phyloP scores from a whole-genome alignment of 2,888 invertebrate species.

The Beris chalybata region DNA sequence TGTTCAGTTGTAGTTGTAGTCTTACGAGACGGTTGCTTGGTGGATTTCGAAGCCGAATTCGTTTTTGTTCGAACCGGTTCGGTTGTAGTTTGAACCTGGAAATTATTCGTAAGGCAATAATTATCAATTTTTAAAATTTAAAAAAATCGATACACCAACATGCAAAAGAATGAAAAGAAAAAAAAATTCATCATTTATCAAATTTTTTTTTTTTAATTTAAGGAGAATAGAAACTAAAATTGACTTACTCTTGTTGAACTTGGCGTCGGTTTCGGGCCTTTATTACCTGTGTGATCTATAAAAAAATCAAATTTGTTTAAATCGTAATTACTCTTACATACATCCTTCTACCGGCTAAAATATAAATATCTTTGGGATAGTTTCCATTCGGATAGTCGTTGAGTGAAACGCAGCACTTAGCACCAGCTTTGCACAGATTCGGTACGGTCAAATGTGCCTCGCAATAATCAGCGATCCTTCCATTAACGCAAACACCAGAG shows the following conservation, averaged over 20 bases:
- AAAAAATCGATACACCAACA: too few species aligned
- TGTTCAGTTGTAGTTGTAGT: slow-evolving; percentile 39
- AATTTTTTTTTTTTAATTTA: too few species aligned
- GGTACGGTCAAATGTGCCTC: slow-evolving; percentile 77
- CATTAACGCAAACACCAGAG: slow-evolving; percentile 81
- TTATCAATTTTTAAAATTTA: too few species aligned
- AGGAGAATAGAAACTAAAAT: slow-evolving; percentile 13
- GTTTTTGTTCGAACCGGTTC: slow-evolving; percentile 44
- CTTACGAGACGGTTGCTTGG: slow-evolving; percentile 45
- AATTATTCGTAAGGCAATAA: too few species aligned
- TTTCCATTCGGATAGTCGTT: slow-evolving; percentile 70
- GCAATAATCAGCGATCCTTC: slow-evolving; percentile 80
- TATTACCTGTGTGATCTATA: slow-evolving; percentile 51
- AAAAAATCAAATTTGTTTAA: slow-evolving; percentile 15
- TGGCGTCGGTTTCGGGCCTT: slow-evolving; percentile 51
- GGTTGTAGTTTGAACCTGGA: slow-evolving; percentile 39
- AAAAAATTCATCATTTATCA: too few species aligned
- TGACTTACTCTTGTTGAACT: slow-evolving; percentile 47
- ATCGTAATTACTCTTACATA: slow-evolving; percentile 36
- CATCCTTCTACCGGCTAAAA: slow-evolving; percentile 62
- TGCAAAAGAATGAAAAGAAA: too few species aligned
- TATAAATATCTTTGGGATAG: slow-evolving; percentile 71
- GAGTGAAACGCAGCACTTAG: slow-evolving; percentile 79
- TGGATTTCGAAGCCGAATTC: slow-evolving; percentile 37
- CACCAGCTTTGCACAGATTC: slow-evolving; percentile 72